A percentile compares a stretch with the other conserved stretches of the same genome.
phyloP scores from a whole-genome alignment of 2,113 vertebrate species.

The Cryptotis parvus region DNA sequence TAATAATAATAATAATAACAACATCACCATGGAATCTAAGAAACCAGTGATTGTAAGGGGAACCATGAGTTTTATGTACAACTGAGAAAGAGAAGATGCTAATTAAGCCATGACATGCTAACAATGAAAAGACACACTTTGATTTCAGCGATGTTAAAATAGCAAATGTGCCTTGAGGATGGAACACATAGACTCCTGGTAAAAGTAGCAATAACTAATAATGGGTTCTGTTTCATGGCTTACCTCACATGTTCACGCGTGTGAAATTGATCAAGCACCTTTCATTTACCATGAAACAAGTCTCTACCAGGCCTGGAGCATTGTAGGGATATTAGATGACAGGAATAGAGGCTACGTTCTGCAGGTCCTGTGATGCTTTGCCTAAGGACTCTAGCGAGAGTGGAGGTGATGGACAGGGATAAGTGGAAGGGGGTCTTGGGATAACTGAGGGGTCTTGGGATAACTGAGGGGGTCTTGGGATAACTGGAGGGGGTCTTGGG shows the following conservation, averaged over 20 bases:
- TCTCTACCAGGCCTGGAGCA: too few species aligned
- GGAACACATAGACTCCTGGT: conserved; percentile 5
- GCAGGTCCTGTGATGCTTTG: neutral
- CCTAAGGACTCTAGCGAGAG: neutral
- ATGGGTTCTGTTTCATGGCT: neutral
- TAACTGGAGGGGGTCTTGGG: neutral
- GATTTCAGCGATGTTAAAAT: conserved; percentile 44
- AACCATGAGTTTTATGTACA: conserved; percentile 38
- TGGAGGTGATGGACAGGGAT: neutral
- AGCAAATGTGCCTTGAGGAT: neutral
- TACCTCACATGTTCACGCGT: neutral
- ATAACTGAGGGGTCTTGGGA: neutral
- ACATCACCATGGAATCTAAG: neutral
- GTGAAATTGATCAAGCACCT: too few species aligned
- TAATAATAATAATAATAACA: neutral
- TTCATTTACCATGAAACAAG: too few species aligned
- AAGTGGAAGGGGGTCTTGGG: neutral
- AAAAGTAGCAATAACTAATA: neutral
- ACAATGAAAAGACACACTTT: neutral
- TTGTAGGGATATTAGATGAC: neutral
- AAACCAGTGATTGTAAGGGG: neutral
- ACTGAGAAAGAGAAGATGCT: conserved; percentile 29
- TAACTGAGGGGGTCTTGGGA: too few species aligned
- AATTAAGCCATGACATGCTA: conserved; percentile 15
- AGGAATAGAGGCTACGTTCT: neutral